These are phyloP conservation scores for Drosophila austrosaltans DNA, from an alignment of 2,888 invertebrate genomes.

Conservation along the genomic window DNA sequence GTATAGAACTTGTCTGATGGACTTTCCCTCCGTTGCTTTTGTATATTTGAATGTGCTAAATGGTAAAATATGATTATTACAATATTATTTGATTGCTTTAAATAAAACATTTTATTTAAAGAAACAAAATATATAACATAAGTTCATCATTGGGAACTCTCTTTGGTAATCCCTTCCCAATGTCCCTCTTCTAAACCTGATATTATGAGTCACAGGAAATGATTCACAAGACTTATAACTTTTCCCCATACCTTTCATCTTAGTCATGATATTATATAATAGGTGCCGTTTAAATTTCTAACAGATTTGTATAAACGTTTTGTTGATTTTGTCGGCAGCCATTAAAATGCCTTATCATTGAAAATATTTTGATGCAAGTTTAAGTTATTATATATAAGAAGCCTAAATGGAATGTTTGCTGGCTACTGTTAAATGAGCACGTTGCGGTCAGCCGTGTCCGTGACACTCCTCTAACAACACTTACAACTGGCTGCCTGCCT, in stretches of 20 bases:
- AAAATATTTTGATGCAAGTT: slow-evolving; percentile 65
- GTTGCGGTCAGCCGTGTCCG: slow-evolving; percentile 62
- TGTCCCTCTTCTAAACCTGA: neutral
- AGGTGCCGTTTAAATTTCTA: slow-evolving; percentile 5
- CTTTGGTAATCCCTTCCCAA: too few relatives aligned
- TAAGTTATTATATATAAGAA: slow-evolving; percentile 51
- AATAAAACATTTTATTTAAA: too few relatives aligned
- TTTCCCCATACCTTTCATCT: neutral
- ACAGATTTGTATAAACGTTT: slow-evolving; percentile 29
- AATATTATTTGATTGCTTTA: too few relatives aligned
- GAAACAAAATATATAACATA: too few relatives aligned
- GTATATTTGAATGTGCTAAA: too few relatives aligned
- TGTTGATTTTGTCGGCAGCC: slow-evolving; percentile 34
- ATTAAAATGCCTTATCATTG: slow-evolving; percentile 72
- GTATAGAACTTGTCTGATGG: too few relatives aligned
- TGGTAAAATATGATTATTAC: too few relatives aligned
- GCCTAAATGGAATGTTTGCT: slow-evolving; percentile 56
- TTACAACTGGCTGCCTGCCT: slow-evolving; percentile 53
- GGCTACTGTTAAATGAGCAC: slow-evolving; percentile 78
- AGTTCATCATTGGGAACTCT: too few relatives aligned
- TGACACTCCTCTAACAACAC: slow-evolving; percentile 79
- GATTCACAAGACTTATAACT: neutral
- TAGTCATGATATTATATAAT: slow-evolving; percentile 7
- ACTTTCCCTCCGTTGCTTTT: too few relatives aligned
- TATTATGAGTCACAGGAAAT: slow-evolving; percentile 1